Conservation (phyloP, 2,888 invertebrate species). For the Petrophora chlorosata region DNA sequence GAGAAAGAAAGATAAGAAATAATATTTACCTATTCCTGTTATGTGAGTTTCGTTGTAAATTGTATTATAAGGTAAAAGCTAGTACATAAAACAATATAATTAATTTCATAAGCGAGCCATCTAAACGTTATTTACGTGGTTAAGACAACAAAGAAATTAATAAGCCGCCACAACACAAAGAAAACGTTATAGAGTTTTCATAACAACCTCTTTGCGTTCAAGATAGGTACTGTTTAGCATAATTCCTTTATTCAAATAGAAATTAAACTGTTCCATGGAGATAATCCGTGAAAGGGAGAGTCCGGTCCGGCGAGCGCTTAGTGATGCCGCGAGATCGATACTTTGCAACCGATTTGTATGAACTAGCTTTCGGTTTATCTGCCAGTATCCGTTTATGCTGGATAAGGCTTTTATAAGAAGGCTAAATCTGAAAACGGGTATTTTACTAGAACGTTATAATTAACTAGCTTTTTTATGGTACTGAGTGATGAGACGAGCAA, state of each 20-base stretch:
- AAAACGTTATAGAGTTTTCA: slow-evolving; percentile 35
- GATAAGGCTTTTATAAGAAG: too few species aligned
- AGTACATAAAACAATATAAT: neutral
- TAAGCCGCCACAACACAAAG: slow-evolving; percentile 34
- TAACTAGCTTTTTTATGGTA: too few species aligned
- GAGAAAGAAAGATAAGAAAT: too few species aligned
- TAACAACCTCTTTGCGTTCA: slow-evolving; percentile 38
- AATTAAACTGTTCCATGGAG: slow-evolving; percentile 52
- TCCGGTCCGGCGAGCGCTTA: slow-evolving; percentile 11
- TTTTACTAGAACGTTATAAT: too few species aligned
- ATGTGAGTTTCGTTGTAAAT: too few species aligned
- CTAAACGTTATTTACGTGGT: slow-evolving; percentile 7
- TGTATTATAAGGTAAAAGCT: too few species aligned
- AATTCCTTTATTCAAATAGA: slow-evolving; percentile 51
- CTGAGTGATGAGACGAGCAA: too few species aligned
- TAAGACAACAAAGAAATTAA: slow-evolving; percentile 36
- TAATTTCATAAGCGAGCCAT: neutral
- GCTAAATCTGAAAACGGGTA: too few species aligned
- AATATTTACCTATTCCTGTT: too few species aligned
- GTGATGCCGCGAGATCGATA: slow-evolving; percentile 4
- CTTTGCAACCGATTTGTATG: neutral
- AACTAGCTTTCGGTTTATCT: too few species aligned
- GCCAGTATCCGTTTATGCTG: too few species aligned
- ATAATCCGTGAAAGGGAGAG: slow-evolving; percentile 41
- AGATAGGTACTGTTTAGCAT: slow-evolving; percentile 43